Conservation (phyloP, 2,113 vertebrate genomes). For the Thryonomys swinderianus region DNA sequence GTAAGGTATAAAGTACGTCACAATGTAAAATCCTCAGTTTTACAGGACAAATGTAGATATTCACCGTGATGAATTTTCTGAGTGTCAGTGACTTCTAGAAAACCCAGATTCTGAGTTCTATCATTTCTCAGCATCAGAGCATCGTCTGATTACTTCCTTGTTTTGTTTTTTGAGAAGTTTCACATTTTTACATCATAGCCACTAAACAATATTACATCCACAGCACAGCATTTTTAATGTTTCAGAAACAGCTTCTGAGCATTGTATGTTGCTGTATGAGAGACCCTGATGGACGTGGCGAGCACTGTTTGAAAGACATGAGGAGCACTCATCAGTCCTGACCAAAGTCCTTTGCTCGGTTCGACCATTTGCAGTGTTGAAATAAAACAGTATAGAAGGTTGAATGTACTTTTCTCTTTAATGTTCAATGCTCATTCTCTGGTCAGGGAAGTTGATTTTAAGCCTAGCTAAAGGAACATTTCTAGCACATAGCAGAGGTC, state of each 20-base stretch:
- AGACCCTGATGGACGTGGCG: background rate
- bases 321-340: background rate
- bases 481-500: background rate
- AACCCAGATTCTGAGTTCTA: background rate
- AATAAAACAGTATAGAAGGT: background rate
- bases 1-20: background rate
- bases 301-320: background rate
- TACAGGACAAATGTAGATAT: background rate
- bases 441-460: background rate
- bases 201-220: background rate
- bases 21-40: background rate
- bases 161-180: background rate
- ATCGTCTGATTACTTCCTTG: background rate
- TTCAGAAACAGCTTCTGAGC: background rate
- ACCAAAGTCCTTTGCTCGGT: background rate
- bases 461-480: background rate
- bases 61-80: background rate
- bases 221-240: background rate
- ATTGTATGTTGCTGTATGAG: background rate
- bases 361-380: background rate
- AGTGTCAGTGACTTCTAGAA: background rate
- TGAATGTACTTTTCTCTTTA: background rate
- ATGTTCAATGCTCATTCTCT: background rate
- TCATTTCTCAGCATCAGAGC: background rate
- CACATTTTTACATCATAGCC: background rate